A percentile compares a stretch with the other conserved stretches of the same genome.
Conservation (phyloP, 2,113 vertebrate species). For the Cathartes aura region DNA sequence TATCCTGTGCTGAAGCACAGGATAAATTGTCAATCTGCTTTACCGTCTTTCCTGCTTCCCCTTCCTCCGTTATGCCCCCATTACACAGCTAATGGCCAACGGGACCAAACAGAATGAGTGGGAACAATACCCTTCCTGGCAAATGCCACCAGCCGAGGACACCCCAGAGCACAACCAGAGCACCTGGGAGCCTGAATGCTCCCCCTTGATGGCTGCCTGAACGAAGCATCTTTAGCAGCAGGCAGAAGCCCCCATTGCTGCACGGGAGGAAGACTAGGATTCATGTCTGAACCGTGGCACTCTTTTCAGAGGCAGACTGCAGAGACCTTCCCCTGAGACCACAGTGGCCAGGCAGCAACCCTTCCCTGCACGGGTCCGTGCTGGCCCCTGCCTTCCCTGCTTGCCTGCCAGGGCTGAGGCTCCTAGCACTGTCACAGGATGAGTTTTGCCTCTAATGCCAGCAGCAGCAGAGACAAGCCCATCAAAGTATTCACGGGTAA, state of each 20-base stretch:
- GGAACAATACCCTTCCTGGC: background rate
- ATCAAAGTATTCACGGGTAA: background rate
- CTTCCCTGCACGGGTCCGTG: rapidly evolving
- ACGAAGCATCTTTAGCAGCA: background rate
- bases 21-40: background rate
- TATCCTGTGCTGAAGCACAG: background rate
- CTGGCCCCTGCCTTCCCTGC: background rate
- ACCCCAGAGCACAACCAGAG: background rate
- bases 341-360: background rate
- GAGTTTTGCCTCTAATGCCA: background rate
- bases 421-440: background rate
- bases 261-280: background rate
- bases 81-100: background rate
- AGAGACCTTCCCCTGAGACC: background rate
- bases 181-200: background rate
- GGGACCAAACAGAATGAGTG: rapidly evolving
- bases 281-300: background rate
- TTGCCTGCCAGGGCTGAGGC: background rate
- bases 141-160: background rate
- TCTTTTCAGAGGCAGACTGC: background rate
- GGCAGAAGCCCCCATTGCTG: background rate
- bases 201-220: background rate
- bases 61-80: rapidly evolving
- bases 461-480: background rate
- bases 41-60: background rate